Conservation (phyloP, 1,140 invertebrate genomes). For the Phymorhynchus buccinoides region DNA sequence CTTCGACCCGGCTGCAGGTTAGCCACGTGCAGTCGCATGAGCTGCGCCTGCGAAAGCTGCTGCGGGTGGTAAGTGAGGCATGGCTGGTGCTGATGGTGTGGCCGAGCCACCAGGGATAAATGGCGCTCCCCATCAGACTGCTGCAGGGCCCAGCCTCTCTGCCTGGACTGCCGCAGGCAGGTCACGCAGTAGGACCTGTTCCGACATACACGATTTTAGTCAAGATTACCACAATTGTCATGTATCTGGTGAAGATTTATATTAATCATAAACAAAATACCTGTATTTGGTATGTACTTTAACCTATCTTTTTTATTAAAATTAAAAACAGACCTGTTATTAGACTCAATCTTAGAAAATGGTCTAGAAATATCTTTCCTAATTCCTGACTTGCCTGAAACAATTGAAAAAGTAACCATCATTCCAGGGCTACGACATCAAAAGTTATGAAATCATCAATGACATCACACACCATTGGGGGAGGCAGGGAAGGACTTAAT, state of each 20-base stretch:
- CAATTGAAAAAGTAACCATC: neutral
- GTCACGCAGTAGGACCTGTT: slow-evolving; percentile 18
- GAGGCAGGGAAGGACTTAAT: neutral
- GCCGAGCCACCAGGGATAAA: slow-evolving; percentile 24
- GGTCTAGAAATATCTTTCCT: neutral
- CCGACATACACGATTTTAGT: no score
- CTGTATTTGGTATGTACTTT: neutral
- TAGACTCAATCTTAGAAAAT: no score
- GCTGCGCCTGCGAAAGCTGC: slow-evolving; percentile 22
- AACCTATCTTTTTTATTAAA: neutral
- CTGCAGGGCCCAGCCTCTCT: neutral
- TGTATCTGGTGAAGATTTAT: neutral
- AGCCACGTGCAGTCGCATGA: slow-evolving; percentile 42
- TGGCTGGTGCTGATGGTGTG: neutral
- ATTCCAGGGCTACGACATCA: no score
- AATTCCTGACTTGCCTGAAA: neutral
- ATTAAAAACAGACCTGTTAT: no score
- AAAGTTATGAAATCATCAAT: no score
- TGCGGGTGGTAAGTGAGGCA: neutral
- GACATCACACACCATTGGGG: no score
- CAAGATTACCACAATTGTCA: neutral
- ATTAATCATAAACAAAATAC: neutral
- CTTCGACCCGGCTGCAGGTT: slow-evolving; percentile 13
- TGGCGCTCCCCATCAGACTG: neutral
- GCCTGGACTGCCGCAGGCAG: slow-evolving; percentile 21